A percentile compares a stretch with the other conserved stretches of the same genome.
These are phyloP conservation scores for Arbacia lixula DNA, from an alignment of 53 echinoderm and acorn worm genomes.

Conservation along the genomic window DNA sequence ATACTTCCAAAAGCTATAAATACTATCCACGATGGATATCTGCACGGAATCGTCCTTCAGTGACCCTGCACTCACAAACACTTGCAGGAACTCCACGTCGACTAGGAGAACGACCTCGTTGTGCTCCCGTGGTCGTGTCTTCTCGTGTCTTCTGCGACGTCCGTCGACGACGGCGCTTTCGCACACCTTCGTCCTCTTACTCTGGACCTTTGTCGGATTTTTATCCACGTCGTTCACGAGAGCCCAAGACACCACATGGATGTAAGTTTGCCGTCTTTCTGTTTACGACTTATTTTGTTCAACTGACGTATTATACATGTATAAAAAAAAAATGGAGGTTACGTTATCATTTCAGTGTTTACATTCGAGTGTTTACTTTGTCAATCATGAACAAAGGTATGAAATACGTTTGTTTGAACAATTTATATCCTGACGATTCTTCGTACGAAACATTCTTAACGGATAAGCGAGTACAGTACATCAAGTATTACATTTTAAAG, in stretches of 20 bases:
- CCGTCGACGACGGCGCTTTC: conserved; percentile 28
- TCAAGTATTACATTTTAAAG: too few relatives aligned
- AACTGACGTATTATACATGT: too few relatives aligned
- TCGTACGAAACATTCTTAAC: too few relatives aligned
- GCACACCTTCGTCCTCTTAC: conserved; percentile 13
- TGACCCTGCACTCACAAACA: not conserved
- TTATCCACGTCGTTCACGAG: conserved; percentile 34
- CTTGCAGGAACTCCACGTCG: conserved; percentile 30
- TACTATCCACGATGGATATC: not conserved
- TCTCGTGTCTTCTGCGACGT: not conserved
- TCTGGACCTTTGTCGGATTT: conserved; percentile 58
- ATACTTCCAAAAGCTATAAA: too few relatives aligned
- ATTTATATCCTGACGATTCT: too few relatives aligned
- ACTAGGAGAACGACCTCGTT: conserved; percentile 1
- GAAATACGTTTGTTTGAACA: too few relatives aligned
- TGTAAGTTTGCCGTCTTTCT: conserved; percentile 17
- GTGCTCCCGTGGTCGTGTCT: not conserved
- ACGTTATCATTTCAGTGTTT: too few relatives aligned
- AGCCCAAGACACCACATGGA: conserved; percentile 56
- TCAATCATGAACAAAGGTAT: too few relatives aligned
- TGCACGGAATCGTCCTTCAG: conserved; percentile 15
- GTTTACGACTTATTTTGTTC: too few relatives aligned
- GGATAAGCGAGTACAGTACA: too few relatives aligned
- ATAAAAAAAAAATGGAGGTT: too few relatives aligned
- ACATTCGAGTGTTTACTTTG: too few relatives aligned